These are phyloP conservation scores for Xiphorhynchus erythropygius DNA, from an alignment of 2,797 vertebrate genomes.

Conservation along the genomic window DNA sequence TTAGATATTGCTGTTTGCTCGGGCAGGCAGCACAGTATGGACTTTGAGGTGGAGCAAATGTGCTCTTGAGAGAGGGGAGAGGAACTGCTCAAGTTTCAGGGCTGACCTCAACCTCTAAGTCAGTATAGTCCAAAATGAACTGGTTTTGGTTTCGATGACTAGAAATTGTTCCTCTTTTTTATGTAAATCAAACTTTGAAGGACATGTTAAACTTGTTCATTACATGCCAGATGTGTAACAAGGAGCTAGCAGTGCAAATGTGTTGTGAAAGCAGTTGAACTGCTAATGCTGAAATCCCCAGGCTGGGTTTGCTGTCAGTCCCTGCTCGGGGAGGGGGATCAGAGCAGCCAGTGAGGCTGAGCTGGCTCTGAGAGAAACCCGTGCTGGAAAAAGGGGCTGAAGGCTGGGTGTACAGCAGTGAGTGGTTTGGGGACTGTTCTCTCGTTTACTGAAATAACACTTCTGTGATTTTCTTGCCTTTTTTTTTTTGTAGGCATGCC, in stretches of 20 bases:
- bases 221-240: neutral
- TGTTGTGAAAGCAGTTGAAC: neutral
- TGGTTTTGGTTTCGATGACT: neutral
- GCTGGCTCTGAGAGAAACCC: neutral
- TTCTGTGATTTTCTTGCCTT: slow-evolving; percentile 64
- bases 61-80: neutral
- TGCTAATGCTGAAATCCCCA: neutral
- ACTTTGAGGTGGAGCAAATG: neutral
- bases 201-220: neutral
- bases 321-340: neutral
- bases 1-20: neutral
- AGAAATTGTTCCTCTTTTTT: neutral
- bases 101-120: neutral
- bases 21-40: neutral
- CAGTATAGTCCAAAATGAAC: neutral
- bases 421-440: neutral
- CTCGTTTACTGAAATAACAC: slow-evolving; percentile 1
- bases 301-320: neutral
- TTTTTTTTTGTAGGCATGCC: slow-evolving; percentile 87
- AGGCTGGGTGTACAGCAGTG: neutral
- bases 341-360: neutral
- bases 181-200: neutral
- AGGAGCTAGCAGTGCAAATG: neutral
- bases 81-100: neutral
- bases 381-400: neutral